Percentiles rank a stretch among this genome's conserved stretches.
These are phyloP conservation scores for Desmodus rotundus DNA, from an alignment of 2,113 vertebrate species.

Conservation along the genomic window DNA sequence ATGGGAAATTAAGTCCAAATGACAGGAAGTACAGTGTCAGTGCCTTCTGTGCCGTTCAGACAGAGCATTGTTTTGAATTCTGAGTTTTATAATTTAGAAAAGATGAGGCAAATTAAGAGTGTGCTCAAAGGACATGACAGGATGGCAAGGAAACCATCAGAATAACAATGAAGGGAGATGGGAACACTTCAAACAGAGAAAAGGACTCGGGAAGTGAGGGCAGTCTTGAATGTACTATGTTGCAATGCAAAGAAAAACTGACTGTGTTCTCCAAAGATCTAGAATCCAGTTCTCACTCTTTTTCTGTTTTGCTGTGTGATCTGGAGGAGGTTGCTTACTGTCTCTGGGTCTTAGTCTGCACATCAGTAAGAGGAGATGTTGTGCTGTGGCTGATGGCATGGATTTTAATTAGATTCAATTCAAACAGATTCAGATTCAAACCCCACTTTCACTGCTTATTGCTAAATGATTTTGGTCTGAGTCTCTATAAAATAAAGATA, in stretches of 20 bases:
- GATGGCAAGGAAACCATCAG: background rate
- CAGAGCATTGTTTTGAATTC: slow-evolving; percentile 12
- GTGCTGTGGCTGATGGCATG: background rate
- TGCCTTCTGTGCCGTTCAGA: background rate
- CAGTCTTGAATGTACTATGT: background rate
- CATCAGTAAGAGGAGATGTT: background rate
- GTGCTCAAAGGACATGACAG: background rate
- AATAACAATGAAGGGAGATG: background rate
- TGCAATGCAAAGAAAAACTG: background rate
- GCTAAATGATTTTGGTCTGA: background rate
- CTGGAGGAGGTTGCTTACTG: background rate
- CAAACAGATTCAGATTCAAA: background rate
- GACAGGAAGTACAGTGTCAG: background rate
- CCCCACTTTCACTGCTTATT: background rate
- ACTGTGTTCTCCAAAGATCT: background rate
- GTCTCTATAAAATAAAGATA: background rate
- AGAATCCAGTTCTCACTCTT: background rate
- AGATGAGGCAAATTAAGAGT: background rate
- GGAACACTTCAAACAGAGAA: background rate
- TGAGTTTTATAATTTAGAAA: slow-evolving; percentile 31
- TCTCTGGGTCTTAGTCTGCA: background rate
- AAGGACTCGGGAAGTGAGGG: background rate
- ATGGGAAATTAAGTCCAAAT: slow-evolving; percentile 19
- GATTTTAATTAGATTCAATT: background rate
- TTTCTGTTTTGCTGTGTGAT: background rate